Percentiles rank a stretch among this genome's conserved stretches.
Evolutionary conservation across 2,797 vertebrate genomes (phyloP).

Genomic region (Tapirus indicus): DNA sequence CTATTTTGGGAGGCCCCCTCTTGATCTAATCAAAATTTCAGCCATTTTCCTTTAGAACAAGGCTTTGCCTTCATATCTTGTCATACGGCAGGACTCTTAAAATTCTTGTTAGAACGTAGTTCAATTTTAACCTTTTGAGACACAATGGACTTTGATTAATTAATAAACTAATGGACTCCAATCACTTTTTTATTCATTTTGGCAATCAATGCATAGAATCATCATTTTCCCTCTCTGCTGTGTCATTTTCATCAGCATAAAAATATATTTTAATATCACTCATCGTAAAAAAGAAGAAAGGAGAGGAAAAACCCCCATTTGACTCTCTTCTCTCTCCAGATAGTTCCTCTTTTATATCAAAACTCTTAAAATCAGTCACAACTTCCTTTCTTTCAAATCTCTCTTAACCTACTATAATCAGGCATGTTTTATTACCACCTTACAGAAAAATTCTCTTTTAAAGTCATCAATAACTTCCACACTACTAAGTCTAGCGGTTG

Average conservation of each 20-base stretch:
- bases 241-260: constrained; percentile 35
- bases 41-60: neutral
- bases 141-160: constrained; percentile 75
- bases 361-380: constrained; percentile 19
- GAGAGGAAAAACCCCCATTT: neutral
- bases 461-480: neutral
- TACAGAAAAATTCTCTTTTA: neutral
- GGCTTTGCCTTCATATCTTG: constrained; percentile 41
- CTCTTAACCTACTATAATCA: neutral
- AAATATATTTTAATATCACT: constrained; percentile 21
- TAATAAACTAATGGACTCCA: constrained; percentile 66
- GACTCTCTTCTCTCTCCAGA: neutral
- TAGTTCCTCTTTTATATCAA: neutral
- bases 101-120: constrained; percentile 18
- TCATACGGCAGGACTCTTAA: neutral
- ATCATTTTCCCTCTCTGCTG: neutral
- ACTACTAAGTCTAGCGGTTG: neutral
- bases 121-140: constrained; percentile 67
- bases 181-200: constrained; percentile 45
- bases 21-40: constrained; percentile 49
- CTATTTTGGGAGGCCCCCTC: neutral
- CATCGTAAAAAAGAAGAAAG: neutral
- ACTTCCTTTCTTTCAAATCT: neutral
- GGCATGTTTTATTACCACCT: neutral
- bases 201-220: constrained; percentile 44